Base-by-base conservation (phyloP, 2,113 vertebrate species). In the Macquaria australasica region DNA sequence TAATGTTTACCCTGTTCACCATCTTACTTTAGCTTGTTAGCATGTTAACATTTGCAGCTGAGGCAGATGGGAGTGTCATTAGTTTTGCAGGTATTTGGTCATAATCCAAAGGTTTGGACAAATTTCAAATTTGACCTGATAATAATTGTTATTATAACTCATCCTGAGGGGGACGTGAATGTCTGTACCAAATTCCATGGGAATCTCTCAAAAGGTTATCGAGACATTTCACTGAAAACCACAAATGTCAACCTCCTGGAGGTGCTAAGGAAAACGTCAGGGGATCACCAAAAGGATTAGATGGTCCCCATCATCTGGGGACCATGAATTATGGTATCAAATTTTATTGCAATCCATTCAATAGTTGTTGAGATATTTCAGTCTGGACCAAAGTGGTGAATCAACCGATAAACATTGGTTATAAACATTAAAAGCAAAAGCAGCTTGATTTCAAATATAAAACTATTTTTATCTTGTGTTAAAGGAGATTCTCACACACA, bases 361-460 rank as follows among this genome's bases (percentile, higher is more conserved):
- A 15, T 16, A 63, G 18, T 6, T 58, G 4, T 60, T 70, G 28
- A 39, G 9, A 21, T 3, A 28, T 71, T 20, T 62, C 10, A 43
- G 4, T 67, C 28, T 37, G 20, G 31, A 37, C 21, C 21, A 37
- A 48, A 21, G 18, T 16, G 21, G 25, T 48, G 25, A 7, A 74
- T 9, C 14, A 53, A 14, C 20, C 31, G 15, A n/a, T n/a, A n/a
- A n/a, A n/a, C n/a, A n/a, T n/a, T n/a, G n/a, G n/a, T n/a, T n/a
- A n/a, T n/a, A n/a, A n/a, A n/a, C n/a, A n/a, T n/a, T n/a, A n/a
- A n/a, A n/a, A n/a, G n/a, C 34, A 58, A 45, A 72, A 62, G 16
- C 56, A 71, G 20, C 53, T 67, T 63, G 12, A 48, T 70, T 62
- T 51, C 8, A 69, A 51, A 63, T 62, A 37, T 34, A 18, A 81